phyloP scores from a whole-genome alignment of 2,113 vertebrate species.

The Lamprotornis superbus region DNA sequence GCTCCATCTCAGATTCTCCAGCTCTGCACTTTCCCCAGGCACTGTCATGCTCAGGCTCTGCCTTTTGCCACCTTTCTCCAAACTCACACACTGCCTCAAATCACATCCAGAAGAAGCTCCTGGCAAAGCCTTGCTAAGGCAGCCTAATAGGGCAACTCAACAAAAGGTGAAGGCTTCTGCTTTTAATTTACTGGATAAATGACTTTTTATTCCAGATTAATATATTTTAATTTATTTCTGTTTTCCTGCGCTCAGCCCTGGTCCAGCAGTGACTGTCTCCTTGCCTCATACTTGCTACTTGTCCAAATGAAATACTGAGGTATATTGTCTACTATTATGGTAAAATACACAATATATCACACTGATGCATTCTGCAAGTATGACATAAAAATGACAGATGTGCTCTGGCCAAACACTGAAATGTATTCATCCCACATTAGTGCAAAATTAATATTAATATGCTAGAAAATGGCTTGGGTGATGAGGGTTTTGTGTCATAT shows the following conservation, averaged over 20 bases:
- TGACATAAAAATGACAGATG: constrained; percentile 53
- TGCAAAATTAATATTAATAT: constrained; percentile 69
- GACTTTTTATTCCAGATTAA: constrained; percentile 47
- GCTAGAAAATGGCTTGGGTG: constrained; percentile 24
- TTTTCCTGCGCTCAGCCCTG: constrained; percentile 18
- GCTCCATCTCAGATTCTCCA: background rate
- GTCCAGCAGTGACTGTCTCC: constrained; percentile 9
- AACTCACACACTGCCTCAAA: background rate
- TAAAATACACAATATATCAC: constrained; percentile 61
- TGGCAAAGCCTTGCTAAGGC: background rate
- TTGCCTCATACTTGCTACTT: background rate
- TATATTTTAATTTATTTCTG: constrained; percentile 53
- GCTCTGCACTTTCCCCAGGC: background rate
- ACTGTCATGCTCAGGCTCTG: background rate
- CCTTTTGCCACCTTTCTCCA: background rate
- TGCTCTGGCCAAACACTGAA: constrained; percentile 32
- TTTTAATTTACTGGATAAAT: constrained; percentile 34
- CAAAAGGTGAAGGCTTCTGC: background rate
- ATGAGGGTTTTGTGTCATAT: constrained; percentile 29
- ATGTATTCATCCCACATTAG: constrained; percentile 65
- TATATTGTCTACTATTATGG: constrained; percentile 62
- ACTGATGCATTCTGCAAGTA: constrained; percentile 19
- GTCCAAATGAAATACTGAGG: constrained; percentile 35
- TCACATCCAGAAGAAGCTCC: background rate
- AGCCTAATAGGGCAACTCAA: background rate